Evolutionary conservation across 2,797 vertebrate genomes (phyloP).

Genomic region (Vipera ursinii): DNA sequence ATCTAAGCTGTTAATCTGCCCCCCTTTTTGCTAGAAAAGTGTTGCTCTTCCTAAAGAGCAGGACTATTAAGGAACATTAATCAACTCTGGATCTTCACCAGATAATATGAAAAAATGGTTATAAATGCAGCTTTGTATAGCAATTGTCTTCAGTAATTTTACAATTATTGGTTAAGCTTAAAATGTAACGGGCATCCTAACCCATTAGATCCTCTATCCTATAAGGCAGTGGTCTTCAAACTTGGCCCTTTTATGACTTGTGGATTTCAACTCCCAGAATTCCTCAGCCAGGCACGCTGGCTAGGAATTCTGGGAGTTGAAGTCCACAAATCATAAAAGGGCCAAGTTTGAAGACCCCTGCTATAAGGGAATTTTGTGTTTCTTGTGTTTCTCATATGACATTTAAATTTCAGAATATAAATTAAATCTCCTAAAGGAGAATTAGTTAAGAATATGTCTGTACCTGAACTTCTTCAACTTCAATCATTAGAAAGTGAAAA

Average conservation of each 20-base stretch:
- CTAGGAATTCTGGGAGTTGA: too few relatives aligned
- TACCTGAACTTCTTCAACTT: conserved; percentile 27
- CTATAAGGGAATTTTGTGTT: neutral
- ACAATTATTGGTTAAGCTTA: conserved; percentile 3
- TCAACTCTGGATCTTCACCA: neutral
- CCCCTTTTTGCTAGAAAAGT: neutral
- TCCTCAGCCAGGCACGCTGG: too few relatives aligned
- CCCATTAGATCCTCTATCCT: neutral
- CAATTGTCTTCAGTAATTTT: neutral
- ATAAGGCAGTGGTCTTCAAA: too few relatives aligned
- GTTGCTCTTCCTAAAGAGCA: neutral
- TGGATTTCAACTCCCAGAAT: too few relatives aligned
- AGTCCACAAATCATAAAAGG: too few relatives aligned
- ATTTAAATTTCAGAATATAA: neutral
- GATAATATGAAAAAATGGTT: neutral
- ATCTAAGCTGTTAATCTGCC: neutral
- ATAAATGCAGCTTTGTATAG: neutral
- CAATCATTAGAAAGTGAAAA: conserved; percentile 20
- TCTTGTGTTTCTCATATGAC: conserved; percentile 3
- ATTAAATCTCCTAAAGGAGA: neutral
- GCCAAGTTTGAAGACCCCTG: too few relatives aligned
- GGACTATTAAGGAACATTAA: neutral
- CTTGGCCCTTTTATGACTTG: too few relatives aligned
- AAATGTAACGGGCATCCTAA: neutral
- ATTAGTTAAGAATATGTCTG: conserved; percentile 19